Conservation (phyloP, 2,888 invertebrate genomes). For the Odontocerum albicorne region DNA sequence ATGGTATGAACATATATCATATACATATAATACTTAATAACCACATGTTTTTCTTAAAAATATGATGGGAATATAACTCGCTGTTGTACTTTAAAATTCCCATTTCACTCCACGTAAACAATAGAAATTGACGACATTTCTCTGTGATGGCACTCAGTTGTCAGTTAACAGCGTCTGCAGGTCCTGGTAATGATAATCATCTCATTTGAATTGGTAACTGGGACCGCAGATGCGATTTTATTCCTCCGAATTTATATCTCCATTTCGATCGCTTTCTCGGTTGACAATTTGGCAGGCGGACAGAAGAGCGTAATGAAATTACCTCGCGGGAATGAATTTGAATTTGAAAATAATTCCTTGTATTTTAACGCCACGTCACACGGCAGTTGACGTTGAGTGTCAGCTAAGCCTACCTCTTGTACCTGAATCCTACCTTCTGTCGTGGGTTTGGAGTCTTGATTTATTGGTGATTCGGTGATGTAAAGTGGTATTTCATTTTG, state of each 20-base stretch:
- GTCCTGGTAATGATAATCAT: slow-evolving; percentile 22
- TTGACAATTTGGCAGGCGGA: slow-evolving; percentile 28
- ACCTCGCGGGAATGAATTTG: slow-evolving; percentile 34
- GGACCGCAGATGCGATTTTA: slow-evolving; percentile 18
- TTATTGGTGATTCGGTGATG: slow-evolving; percentile 8
- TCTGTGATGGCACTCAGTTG: too few species aligned
- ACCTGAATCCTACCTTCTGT: too few species aligned
- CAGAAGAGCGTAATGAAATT: slow-evolving; percentile 32
- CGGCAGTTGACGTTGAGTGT: slow-evolving; percentile 14
- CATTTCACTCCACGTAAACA: too few species aligned
- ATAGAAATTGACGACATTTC: too few species aligned
- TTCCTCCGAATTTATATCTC: slow-evolving; percentile 19
- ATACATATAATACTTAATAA: too few species aligned
- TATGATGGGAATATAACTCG: too few species aligned
- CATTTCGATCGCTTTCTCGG: slow-evolving; percentile 6
- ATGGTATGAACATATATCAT: too few species aligned
- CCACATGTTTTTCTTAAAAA: too few species aligned
- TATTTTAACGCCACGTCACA: slow-evolving; percentile 21
- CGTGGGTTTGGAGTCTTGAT: slow-evolving; percentile 4
- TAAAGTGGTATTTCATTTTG: too few species aligned
- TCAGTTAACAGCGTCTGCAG: too few species aligned
- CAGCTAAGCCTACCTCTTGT: too few species aligned
- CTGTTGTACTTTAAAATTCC: too few species aligned
- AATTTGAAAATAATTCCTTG: slow-evolving; percentile 32
- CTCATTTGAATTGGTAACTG: slow-evolving; percentile 29